Base-by-base conservation (phyloP, 2,113 vertebrate species). In the Pachyramphus minor region DNA sequence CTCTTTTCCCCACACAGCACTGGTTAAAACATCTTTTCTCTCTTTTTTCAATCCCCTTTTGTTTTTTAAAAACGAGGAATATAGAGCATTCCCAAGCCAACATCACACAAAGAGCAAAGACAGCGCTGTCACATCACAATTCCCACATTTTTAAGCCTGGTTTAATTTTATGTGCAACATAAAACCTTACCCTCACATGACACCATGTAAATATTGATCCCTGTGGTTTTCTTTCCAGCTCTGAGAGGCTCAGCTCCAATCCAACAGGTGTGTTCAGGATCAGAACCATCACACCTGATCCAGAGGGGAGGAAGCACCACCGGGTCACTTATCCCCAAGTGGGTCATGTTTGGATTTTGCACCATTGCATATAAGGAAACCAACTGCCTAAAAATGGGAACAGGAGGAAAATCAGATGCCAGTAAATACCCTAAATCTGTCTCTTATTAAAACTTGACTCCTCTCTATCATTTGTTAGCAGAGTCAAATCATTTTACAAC, bases 221-320 rank as follows among this genome's bases (percentile, higher is more conserved):
- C 99, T 33, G 97, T 96, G 50, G 98, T 84, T 89, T 76, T 97
- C 39, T 84, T 97, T 6, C 52, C 97, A 62, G 87, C 69, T 84
- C 88, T 97, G 86, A 98, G 77, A 9, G 98, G 98, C 92, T 99
- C 99, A 90, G 98, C 99, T 84, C 99, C 99, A 18, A 99, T 89
- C 99, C 99, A 99, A 67, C 92, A 97, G 12, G 98, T 99, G 68
- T 95, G 97, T 47, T 98, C 97, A 39, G 98, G 98, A 79, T 99
- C 99, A 12, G 97, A 98, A 84, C 98, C 96, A 63, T 99, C 99
- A 97, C 99, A 99, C 73, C 99, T 98, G 44, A 99, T 97, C 99
- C 99, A 99, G 12, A 99, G 94, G 15, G 99, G 98, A 53, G 97
- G 98, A 74, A 99, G 98, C 39, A 93, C 75, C 47, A 59, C 27